Evolutionary conservation across 1,140 invertebrate genomes (phyloP), one percentile per base, ranked within the genome.

Genomic region (Psilanteris sp.): DNA sequence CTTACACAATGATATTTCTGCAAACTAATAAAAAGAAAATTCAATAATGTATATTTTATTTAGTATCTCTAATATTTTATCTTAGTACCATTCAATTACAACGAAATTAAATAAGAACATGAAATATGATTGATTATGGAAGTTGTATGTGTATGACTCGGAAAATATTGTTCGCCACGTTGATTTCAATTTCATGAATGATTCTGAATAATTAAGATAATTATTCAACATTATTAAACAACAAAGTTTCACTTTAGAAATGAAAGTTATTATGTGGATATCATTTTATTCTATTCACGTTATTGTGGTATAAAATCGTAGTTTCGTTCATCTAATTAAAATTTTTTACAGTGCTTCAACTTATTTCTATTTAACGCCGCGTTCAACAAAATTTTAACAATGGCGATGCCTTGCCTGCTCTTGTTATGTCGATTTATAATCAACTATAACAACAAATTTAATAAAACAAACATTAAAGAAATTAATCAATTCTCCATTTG

Each of bases 161-260:
- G 34, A 37, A 37, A 36, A 36, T 14, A 36, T 36, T 36, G 32
- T 32, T 9, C 10, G 10, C 29, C 15, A 18, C n/a, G 34, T 18
- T 3, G 34, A 37, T 37, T 37, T 37, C 15, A 14, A 44, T 31
- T 31, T 18, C 26, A 31, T 8, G 43, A 46, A 36, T 36, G 9
- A 22, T 36, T 50, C 24, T 24, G 11, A 34, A 13, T 50, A 36
- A 50, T 36, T 34, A 34, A 32, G 29, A 34, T 34, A 36, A 50
- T 34, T 50, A 36, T 34, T 34, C 18, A 36, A 34, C 16, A n/a
- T 50, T 34, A 50, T 50, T 50, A 36, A 13, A 50, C 46, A 50
- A 50, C 18, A 50, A 36, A 34, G 46, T 36, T 50, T 50, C 46
- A 11, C 44, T 48, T 22, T 10, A 32, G 44, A 44, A 48, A 31